These are phyloP conservation scores for Nibea coibor DNA, from an alignment of 2,113 vertebrate genomes.

Conservation along the genomic window DNA sequence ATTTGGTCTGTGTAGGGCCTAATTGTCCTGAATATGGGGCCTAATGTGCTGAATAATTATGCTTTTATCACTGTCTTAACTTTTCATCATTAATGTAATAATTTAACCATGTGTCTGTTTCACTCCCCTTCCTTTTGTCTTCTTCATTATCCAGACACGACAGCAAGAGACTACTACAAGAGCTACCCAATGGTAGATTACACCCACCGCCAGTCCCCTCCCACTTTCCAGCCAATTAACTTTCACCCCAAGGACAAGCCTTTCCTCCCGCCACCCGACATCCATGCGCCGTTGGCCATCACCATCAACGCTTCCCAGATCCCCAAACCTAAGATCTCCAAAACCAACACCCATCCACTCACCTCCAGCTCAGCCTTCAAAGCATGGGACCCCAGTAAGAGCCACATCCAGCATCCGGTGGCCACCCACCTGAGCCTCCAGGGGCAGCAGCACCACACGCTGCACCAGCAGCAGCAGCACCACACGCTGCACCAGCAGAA, in stretches of 20 bases:
- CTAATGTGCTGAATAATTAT: neutral
- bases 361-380: slow-evolving; percentile 84
- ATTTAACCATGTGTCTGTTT: slow-evolving; percentile 32
- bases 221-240: slow-evolving; percentile 85
- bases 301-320: slow-evolving; percentile 83
- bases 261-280: slow-evolving; percentile 81
- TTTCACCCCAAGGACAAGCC: slow-evolving; percentile 86
- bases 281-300: slow-evolving; percentile 85
- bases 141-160: slow-evolving; percentile 78
- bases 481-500: slow-evolving; percentile 74
- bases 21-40: no score
- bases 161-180: slow-evolving; percentile 88
- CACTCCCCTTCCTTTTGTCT: slow-evolving; percentile 33
- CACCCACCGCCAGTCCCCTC: slow-evolving; percentile 77
- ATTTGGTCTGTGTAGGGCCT: no score
- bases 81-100: neutral
- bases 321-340: slow-evolving; percentile 87
- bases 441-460: slow-evolving; percentile 69
- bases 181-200: slow-evolving; percentile 86
- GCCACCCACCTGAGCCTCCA: slow-evolving; percentile 75
- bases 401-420: slow-evolving; percentile 74
- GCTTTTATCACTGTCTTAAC: neutral
- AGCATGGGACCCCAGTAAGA: slow-evolving; percentile 86
- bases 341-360: slow-evolving; percentile 84
- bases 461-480: neutral